Evolutionary conservation across 2,797 vertebrate species (phyloP).

Genomic region (Microtus obscurus): DNA sequence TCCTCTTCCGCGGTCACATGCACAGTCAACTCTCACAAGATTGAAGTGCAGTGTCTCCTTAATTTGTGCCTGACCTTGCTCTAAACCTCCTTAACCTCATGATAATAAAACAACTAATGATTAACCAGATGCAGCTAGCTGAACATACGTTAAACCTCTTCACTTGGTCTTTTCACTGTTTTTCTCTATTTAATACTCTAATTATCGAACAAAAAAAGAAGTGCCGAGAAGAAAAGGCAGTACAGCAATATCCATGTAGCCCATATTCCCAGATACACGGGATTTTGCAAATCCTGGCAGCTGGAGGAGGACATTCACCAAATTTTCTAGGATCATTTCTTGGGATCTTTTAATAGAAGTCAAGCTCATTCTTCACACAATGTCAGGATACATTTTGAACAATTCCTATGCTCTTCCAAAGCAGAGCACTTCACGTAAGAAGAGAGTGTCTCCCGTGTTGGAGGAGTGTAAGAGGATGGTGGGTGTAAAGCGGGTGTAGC

Average conservation of each 20-base stretch:
- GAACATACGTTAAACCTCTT: neutral
- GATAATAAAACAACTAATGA: slow-evolving; percentile 2
- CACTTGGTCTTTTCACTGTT: neutral
- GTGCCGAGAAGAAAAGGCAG: neutral
- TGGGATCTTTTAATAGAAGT: neutral
- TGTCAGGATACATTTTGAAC: neutral
- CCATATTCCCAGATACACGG: neutral
- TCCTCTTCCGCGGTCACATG: neutral
- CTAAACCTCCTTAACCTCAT: neutral
- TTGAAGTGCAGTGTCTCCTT: neutral
- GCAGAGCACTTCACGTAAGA: neutral
- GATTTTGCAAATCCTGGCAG: neutral
- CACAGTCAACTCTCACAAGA: neutral
- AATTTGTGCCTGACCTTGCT: neutral
- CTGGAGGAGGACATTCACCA: neutral
- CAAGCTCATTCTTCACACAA: neutral
- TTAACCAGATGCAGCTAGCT: neutral
- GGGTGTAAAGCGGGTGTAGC: neutral
- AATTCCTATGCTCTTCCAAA: slow-evolving; percentile 33
- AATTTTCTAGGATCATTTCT: neutral
- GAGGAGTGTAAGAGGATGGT: neutral
- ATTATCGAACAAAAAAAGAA: neutral
- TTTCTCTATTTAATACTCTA: slow-evolving; percentile 4
- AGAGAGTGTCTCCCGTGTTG: neutral
- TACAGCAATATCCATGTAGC: neutral